phyloP scores from a whole-genome alignment of 2,113 vertebrate species.

The Callionymus lyra region DNA sequence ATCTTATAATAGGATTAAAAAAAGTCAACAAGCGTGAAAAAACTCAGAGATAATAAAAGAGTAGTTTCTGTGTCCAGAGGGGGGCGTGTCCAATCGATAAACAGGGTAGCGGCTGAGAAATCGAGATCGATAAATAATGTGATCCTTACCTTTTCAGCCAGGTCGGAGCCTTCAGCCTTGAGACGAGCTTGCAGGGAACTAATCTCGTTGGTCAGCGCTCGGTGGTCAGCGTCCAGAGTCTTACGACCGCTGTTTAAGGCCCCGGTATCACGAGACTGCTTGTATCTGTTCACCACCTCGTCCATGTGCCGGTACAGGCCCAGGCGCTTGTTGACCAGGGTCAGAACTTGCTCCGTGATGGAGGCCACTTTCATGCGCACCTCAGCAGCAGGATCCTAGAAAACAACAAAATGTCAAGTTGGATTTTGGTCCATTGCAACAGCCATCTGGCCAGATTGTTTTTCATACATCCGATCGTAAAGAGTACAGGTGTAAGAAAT shows the following conservation, averaged over 20 bases:
- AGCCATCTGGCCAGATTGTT: no score
- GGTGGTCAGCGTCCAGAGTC: conserved; percentile 85
- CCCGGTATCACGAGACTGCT: conserved; percentile 87
- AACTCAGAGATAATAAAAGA: no score
- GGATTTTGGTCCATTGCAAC: no score
- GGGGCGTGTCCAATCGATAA: no score
- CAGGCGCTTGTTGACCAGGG: conserved; percentile 90
- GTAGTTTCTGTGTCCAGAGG: no score
- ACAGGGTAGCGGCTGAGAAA: no score
- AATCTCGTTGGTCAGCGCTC: conserved; percentile 81
- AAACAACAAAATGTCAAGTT: not conserved
- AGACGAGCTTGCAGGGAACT: conserved; percentile 82
- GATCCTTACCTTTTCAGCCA: conserved; percentile 83
- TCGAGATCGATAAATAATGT: no score
- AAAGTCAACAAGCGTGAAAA: no score
- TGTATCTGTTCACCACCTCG: conserved; percentile 92
- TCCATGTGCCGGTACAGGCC: conserved; percentile 94
- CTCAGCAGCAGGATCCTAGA: conserved; percentile 91
- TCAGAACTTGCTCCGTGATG: conserved; percentile 94
- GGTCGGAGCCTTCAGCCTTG: conserved; percentile 89
- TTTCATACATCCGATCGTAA: no score
- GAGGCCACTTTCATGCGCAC: conserved; percentile 98
- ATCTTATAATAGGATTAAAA: no score
- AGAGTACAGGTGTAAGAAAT: no score
- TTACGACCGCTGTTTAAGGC: conserved; percentile 86